Base-by-base conservation (phyloP, 2,113 vertebrate species). In the Leptosomus discolor region DNA sequence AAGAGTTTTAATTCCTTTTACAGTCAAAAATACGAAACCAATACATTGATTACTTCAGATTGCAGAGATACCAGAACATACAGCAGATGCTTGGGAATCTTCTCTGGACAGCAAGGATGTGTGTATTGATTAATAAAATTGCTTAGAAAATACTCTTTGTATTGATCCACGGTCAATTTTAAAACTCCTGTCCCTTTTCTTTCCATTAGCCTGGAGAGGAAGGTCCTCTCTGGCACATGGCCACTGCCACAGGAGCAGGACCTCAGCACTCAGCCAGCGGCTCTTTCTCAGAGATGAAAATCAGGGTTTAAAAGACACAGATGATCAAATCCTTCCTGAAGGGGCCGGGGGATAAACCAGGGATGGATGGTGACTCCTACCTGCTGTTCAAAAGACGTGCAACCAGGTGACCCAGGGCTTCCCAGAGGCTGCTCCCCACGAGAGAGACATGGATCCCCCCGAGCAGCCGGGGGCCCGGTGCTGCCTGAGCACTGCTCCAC, bases 371-470 rank as follows among this genome's bases (percentile, higher is more conserved):
- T 2, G 78, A 4, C 3, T 63, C 74, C 74, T 54, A 21, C 73
- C 64, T 61, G 51, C 8, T 15, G 1, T 5, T 23, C 36, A 29
- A 36, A 41, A 22, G 70, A 57, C 0, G 1, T 0, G 17, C 46
- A 24, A 15, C 58, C 73, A 21, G 46, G n/a, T 7, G 65, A 48
- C 20, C 50, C 11, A 39, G 34, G 50, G 21, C 54, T 82, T 15
- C 34, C 50, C 70, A 43, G 54, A 30, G 45, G 45, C 50, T 46
- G 70, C 23, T 84, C 51, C 45, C 45, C 6, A 1, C 0, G 4
- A 43, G 26, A 37, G 0, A 46, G 2, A 32, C 3, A 0, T 1
- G 9, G 34, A 53, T 53, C 17, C 45, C 16, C 1, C 10, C 0
- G 1, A 9, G 34, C 6, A 4, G 43, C 24, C 3, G 0, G 15